A percentile compares a stretch with the other conserved stretches of the same genome.
phyloP scores from a whole-genome alignment of 2,113 vertebrate species.

The Lophura nycthemera region DNA sequence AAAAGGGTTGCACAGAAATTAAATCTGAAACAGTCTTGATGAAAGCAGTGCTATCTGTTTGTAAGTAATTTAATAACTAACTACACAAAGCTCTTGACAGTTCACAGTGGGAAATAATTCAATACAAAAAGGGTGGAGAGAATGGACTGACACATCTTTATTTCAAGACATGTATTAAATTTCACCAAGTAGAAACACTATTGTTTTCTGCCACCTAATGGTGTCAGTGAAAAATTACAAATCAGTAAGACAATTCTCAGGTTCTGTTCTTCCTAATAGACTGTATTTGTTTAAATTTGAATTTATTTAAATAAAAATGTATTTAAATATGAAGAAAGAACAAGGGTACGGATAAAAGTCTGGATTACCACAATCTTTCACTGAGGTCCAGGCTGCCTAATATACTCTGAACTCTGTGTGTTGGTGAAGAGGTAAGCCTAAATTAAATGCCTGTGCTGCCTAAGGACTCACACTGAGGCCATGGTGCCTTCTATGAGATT shows the following conservation, averaged over 20 bases:
- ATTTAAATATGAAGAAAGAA: not conserved
- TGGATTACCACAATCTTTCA: not conserved
- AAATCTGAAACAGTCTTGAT: not conserved
- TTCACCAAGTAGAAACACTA: constrained; percentile 18
- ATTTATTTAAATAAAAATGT: not conserved
- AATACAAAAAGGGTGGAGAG: constrained; percentile 28
- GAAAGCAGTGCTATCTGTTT: not conserved
- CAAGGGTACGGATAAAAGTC: not conserved
- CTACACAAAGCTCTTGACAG: constrained; percentile 42
- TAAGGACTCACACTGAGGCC: not conserved
- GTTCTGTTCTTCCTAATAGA: not conserved
- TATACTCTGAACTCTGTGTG: not conserved
- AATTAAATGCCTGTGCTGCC: not conserved
- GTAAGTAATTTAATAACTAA: constrained; percentile 34
- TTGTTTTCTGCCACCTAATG: constrained; percentile 64
- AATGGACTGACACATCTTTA: not conserved
- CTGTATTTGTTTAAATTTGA: not conserved
- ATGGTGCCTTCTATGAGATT: not conserved
- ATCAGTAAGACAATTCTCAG: not conserved
- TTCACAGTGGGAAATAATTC: constrained; percentile 22
- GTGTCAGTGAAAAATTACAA: not conserved
- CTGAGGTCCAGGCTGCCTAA: not conserved
- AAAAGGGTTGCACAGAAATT: constrained; percentile 17
- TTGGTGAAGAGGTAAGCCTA: not conserved
- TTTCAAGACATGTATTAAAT: not conserved